Evolutionary conservation across 1,140 invertebrate genomes (phyloP).

Genomic region (Hirudo medicinalis): DNA sequence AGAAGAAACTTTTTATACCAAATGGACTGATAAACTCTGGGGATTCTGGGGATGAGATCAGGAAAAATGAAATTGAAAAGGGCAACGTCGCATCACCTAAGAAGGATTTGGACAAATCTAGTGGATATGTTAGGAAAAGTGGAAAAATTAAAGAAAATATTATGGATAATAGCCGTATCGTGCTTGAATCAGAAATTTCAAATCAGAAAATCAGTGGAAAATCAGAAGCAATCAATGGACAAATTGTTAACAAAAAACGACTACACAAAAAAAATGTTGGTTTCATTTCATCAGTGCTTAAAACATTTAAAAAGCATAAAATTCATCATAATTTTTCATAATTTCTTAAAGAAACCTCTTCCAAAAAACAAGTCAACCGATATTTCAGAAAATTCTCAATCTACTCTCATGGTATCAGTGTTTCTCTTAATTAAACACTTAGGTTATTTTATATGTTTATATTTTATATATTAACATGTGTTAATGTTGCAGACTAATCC

Average conservation of each 20-base stretch:
- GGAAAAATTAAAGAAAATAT: constrained; percentile 2
- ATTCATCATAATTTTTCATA: neutral
- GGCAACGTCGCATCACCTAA: neutral
- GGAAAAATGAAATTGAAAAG: neutral
- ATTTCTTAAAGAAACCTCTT: too few relatives aligned
- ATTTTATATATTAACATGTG: too few relatives aligned
- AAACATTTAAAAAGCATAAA: neutral
- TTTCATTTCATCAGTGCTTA: neutral
- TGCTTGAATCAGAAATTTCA: neutral
- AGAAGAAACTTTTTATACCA: neutral
- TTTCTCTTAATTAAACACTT: neutral
- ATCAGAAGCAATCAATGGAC: neutral
- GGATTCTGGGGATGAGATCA: neutral
- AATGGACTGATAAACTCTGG: neutral
- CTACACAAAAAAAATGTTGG: neutral
- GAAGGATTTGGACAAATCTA: neutral
- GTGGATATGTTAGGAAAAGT: neutral
- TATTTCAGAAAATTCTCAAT: too few relatives aligned
- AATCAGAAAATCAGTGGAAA: neutral
- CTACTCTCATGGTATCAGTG: too few relatives aligned
- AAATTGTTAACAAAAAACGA: too few relatives aligned
- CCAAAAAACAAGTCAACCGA: too few relatives aligned
- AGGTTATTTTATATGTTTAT: neutral
- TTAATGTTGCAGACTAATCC: neutral
- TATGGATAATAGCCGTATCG: neutral